Evolutionary conservation across 2,888 invertebrate species (phyloP), one percentile per base, ranked within the genome.

Genomic region (Harpalus rubripes): DNA sequence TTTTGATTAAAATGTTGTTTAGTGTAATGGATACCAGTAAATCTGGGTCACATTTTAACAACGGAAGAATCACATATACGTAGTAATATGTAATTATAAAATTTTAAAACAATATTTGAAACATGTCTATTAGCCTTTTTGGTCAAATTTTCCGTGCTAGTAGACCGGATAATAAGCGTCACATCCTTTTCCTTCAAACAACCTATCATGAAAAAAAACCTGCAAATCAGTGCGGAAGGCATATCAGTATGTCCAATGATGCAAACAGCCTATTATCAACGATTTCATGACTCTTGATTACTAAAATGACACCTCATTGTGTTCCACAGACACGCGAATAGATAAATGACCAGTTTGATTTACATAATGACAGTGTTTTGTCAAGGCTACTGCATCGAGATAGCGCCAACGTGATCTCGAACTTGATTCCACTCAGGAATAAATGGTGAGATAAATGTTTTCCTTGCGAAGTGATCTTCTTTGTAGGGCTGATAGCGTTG

Each of bases 321-420:
- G 41, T 74, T 74, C 15, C 10, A 74, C 72, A 74, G 72, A 74
- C 72, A 74, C 72, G 72, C 72, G 72, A 74, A 74, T 74, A 74
- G 72, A 74, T 74, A 74, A 74, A 74, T 74, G 72, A 74, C 72
- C 41, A 44, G 16, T 74, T 74, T 41, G 44, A 74, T 74, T 74
- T 74, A 74, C 72, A 74, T 74, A 74, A 74, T 74, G 44, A 74
- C 18, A 74, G 72, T 44, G 8, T 44, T 74, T 44, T 41, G 72
- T 44, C 72, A 74, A 74, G 44, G 72, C 52, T 41, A 68, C 16
- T 26, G 18, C 12, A 68, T 52, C 10, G 41, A 1, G 18, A 15
- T 74, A 74, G 72, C 72, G 72, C 72, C 72, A 18, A 74, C 41
- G 72, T 15, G 16, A 74, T 18, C 68, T 32, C n/a, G 32, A 18